Base-by-base conservation (phyloP, 1,140 invertebrate genomes). In the Pemphigus obesinymphae region DNA sequence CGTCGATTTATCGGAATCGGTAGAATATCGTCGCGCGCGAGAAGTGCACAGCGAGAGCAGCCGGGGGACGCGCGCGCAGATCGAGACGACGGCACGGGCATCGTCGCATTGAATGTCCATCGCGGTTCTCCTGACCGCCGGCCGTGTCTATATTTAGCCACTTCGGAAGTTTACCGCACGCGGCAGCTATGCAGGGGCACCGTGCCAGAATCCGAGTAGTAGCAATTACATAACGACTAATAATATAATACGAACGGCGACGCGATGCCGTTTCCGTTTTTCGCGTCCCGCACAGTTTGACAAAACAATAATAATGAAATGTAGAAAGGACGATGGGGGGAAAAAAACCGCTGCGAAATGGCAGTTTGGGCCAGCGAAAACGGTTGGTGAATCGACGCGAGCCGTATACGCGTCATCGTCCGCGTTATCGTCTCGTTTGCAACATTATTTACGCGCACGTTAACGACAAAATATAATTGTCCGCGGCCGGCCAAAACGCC, bases 221-320 rank as follows among this genome's bases (percentile, higher is more conserved):
- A 40, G 4, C 43, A 13, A 76, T 76, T 78, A 78, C 75, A 40
- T 40, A 78, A 78, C 34, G 31, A 37, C 50, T 78, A 55, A 78
- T 78, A 78, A 78, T 55, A 78, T 45, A 45, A 76, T 75, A 58
- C 15, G 7, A 10, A 0, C 61, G 61, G 17, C 34, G 20, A 4
- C 20, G 31, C 34, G 34, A n/a, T 34, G 20, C 23, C 8, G 26
- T 1, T 55, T 7, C n/a, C 1, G 37, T 70, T 70, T 6, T 23
- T 43, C 66, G 23, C n/a, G 31, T n/a, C n/a, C n/a, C n/a, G n/a
- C n/a, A n/a, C n/a, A n/a, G n/a, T n/a, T n/a, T n/a, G n/a, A n/a
- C n/a, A n/a, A n/a, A 55, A 55, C n/a, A 55, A 23, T 55, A 23
- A 50, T 5, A 15, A 29, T 13, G 13, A 29, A 29, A 29, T 11